phyloP scores from a whole-genome alignment of 1,140 invertebrate genomes.

The Metopolophium dirhodum region DNA sequence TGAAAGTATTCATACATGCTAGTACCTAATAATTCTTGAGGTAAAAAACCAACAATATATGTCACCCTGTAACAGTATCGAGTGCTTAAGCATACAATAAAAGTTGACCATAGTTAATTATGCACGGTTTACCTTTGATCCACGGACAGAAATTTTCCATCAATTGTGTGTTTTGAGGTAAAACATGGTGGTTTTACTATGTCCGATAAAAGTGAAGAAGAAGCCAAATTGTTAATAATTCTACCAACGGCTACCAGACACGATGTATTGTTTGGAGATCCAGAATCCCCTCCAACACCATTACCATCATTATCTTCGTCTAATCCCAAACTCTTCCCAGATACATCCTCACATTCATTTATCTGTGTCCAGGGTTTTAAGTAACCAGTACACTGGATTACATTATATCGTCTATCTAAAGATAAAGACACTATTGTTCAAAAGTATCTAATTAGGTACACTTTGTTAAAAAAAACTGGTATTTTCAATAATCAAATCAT shows the following conservation, averaged over 20 bases:
- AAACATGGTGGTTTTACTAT: conserved; percentile 68
- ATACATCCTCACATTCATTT: conserved; percentile 73
- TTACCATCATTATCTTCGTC: conserved; percentile 69
- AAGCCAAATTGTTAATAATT: conserved; percentile 62
- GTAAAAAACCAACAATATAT: conserved; percentile 85
- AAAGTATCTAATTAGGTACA: neutral
- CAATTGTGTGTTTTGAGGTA: conserved; percentile 69
- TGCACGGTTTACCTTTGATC: conserved; percentile 70
- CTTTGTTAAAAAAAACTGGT: neutral
- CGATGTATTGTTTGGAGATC: conserved; percentile 78
- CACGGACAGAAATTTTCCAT: conserved; percentile 71
- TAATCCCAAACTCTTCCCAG: conserved; percentile 67
- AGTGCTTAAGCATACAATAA: neutral
- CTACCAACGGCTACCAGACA: conserved; percentile 85
- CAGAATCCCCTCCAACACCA: conserved; percentile 68
- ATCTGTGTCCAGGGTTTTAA: conserved; percentile 88
- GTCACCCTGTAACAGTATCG: conserved; percentile 74
- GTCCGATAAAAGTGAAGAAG: conserved; percentile 59
- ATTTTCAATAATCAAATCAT: neutral
- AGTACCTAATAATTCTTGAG: conserved; percentile 89
- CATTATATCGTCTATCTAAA: conserved; percentile 77
- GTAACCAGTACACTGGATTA: conserved; percentile 89
- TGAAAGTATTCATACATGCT: conserved; percentile 94
- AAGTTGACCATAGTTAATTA: neutral
- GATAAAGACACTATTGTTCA: neutral